phyloP scores from a whole-genome alignment of 2,797 vertebrate species.

The Enteromius argenteus region DNA sequence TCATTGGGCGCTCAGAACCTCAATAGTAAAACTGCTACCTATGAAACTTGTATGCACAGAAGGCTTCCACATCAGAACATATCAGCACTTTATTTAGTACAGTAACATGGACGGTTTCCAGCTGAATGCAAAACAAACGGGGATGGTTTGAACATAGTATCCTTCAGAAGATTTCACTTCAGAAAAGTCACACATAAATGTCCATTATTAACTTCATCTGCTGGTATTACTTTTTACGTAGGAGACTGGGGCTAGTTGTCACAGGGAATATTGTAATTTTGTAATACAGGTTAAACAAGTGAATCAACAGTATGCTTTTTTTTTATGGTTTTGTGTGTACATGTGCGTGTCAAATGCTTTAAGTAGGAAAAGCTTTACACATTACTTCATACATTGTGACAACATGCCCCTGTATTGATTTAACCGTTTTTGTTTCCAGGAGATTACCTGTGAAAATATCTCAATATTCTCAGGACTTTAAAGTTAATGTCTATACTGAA shows the following conservation, averaged over 20 bases:
- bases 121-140: not conserved
- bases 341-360: not conserved
- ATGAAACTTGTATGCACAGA: not conserved
- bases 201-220: not conserved
- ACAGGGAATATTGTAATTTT: not conserved
- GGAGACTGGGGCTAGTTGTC: conserved; percentile 21
- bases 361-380: not conserved
- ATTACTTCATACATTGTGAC: not conserved
- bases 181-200: not conserved
- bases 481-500: not conserved
- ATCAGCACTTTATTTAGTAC: conserved; percentile 20
- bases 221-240: not conserved
- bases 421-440: not conserved
- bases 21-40: not conserved
- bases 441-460: not conserved
- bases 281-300: not conserved
- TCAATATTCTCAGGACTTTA: not conserved
- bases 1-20: not conserved
- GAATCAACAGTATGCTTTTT: not conserved
- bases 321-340: not conserved
- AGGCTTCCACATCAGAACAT: conserved; percentile 4
- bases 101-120: not conserved
- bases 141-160: conserved; percentile 5
- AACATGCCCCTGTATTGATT: not conserved
- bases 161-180: not conserved